These are phyloP conservation scores for Forbesichthys agassizii DNA, from an alignment of 2,113 vertebrate genomes.

Conservation along the genomic window DNA sequence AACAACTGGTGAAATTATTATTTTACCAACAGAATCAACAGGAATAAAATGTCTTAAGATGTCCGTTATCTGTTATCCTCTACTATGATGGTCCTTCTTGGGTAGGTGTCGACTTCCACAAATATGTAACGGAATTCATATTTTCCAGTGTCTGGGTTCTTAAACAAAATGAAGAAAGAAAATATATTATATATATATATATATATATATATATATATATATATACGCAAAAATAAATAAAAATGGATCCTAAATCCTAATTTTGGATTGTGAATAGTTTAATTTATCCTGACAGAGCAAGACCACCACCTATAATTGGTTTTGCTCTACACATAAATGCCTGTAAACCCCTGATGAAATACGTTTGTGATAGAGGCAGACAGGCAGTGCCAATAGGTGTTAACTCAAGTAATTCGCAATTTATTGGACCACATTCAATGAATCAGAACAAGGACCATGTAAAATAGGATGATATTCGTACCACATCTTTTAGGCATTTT, in stretches of 20 bases:
- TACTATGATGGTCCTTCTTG: conserved; percentile 86
- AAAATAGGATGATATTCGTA: no score
- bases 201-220: conserved; percentile 2
- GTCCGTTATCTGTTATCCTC: conserved; percentile 87
- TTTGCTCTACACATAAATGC: no score
- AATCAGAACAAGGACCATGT: no score
- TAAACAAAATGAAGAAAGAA: conserved; percentile 42
- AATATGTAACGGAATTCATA: conserved; percentile 90
- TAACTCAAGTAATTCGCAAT: neutral
- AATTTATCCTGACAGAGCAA: no score
- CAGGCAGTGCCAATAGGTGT: neutral
- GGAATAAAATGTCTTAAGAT: neutral
- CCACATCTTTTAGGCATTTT: no score
- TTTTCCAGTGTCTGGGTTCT: conserved; percentile 86
- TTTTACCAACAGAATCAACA: no score
- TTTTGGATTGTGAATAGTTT: no score
- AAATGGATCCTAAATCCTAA: no score
- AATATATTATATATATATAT: conserved; percentile 1
- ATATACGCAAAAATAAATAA: neutral
- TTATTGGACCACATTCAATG: neutral
- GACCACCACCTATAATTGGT: no score
- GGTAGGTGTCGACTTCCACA: conserved; percentile 88
- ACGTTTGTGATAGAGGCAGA: no score
- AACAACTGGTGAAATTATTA: no score
- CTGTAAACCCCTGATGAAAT: no score